Conservation (phyloP, 2,888 invertebrate genomes). For the Chloroclysta siterata region DNA sequence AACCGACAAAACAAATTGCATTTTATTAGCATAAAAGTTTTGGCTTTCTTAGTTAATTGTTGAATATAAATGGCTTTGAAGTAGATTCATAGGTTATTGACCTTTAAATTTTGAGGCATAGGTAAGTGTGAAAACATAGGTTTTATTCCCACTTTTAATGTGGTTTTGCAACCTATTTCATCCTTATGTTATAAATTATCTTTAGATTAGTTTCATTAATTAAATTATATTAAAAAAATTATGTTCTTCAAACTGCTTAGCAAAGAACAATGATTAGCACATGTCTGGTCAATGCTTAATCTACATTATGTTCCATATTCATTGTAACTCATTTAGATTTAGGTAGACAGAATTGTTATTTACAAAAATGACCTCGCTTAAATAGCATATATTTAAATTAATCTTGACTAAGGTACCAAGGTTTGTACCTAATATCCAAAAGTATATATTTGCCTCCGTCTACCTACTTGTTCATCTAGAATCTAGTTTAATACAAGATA, state of each 20-base stretch:
- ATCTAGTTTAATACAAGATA: constrained; percentile 39
- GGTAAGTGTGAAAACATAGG: not conserved
- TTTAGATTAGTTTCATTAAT: not conserved
- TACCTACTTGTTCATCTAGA: constrained; percentile 33
- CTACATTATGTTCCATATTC: constrained; percentile 35
- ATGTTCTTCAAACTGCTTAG: not conserved
- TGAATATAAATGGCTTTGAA: constrained; percentile 67
- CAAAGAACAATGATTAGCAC: constrained; percentile 1
- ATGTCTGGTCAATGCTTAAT: constrained; percentile 17
- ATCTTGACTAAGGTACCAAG: constrained; percentile 64
- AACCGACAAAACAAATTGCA: constrained; percentile 81
- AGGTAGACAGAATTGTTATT: constrained; percentile 45
- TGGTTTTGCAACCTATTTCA: too few species aligned
- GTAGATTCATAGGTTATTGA: constrained; percentile 62
- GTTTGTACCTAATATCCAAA: constrained; percentile 15
- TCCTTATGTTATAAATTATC: too few species aligned
- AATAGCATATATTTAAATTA: constrained; percentile 67
- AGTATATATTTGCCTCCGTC: constrained; percentile 27
- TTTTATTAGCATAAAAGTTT: constrained; percentile 79
- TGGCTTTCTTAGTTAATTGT: constrained; percentile 75
- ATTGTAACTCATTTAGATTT: constrained; percentile 31
- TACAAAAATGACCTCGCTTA: constrained; percentile 62
- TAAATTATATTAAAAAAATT: too few species aligned
- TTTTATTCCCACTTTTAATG: not conserved
- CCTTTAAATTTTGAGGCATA: constrained; percentile 50